phyloP scores from a whole-genome alignment of 2,797 vertebrate genomes.

The Pogonophryne albipinna region DNA sequence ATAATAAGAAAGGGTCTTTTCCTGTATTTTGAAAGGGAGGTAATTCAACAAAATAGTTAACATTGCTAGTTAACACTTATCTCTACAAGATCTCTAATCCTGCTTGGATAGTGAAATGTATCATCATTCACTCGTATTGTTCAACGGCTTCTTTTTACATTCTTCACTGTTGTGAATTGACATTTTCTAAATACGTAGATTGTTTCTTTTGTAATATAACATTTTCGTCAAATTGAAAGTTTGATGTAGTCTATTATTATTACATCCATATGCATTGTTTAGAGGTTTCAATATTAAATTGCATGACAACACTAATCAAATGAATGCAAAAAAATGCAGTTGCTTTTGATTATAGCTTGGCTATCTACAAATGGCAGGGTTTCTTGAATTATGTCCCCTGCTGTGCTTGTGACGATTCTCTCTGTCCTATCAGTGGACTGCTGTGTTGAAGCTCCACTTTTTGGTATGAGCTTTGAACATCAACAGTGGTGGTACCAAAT shows the following conservation, averaged over 20 bases:
- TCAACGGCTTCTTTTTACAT: too few species aligned
- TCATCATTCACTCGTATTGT: too few species aligned
- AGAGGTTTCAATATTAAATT: too few species aligned
- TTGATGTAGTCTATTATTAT: neutral
- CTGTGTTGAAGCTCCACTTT: neutral
- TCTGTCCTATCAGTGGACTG: neutral
- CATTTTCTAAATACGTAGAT: too few species aligned
- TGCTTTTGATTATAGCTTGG: neutral
- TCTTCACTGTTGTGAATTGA: too few species aligned
- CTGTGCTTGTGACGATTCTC: neutral
- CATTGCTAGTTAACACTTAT: too few species aligned
- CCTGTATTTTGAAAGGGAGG: too few species aligned
- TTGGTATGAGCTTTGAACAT: neutral
- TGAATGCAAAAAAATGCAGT: neutral
- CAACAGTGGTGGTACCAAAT: neutral
- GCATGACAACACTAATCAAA: neutral
- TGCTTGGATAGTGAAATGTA: too few species aligned
- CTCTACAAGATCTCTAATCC: too few species aligned
- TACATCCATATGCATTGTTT: neutral
- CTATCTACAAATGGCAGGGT: neutral
- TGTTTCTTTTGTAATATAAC: too few species aligned
- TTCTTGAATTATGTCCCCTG: neutral
- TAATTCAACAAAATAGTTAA: too few species aligned
- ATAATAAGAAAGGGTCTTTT: constrained; percentile 13
- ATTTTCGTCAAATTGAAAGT: neutral